A percentile compares a stretch with the other conserved stretches of the same genome.
phyloP scores from a whole-genome alignment of 2,888 invertebrate species.

The Pyralis farinalis region DNA sequence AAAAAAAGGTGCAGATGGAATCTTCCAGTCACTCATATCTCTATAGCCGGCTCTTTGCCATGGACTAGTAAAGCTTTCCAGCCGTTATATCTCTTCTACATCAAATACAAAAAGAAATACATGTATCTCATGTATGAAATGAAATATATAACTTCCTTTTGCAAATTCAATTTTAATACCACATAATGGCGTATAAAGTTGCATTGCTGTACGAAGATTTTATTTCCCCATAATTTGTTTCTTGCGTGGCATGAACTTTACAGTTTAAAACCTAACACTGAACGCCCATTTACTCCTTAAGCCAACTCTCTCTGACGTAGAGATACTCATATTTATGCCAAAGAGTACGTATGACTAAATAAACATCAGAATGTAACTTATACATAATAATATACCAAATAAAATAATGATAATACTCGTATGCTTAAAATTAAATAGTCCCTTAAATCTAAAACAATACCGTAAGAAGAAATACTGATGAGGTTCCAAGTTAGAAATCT shows the following conservation, averaged over 20 bases:
- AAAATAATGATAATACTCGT: too few species aligned
- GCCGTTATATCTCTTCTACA: too few species aligned
- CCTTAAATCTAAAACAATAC: too few species aligned
- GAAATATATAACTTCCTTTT: background rate
- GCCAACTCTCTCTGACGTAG: slow-evolving; percentile 50
- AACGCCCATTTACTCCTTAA: slow-evolving; percentile 63
- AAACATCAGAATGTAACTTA: slow-evolving; percentile 7
- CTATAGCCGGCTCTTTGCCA: too few species aligned
- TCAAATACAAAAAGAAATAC: too few species aligned
- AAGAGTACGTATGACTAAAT: slow-evolving; percentile 32
- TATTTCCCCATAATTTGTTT: slow-evolving; percentile 68
- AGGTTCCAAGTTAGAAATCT: too few species aligned
- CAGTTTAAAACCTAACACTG: slow-evolving; percentile 64
- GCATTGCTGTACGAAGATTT: slow-evolving; percentile 42
- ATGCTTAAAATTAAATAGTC: too few species aligned
- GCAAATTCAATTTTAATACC: slow-evolving; percentile 27
- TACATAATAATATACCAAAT: too few species aligned
- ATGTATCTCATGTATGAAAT: background rate
- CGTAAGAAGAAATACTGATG: too few species aligned
- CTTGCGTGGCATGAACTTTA: slow-evolving; percentile 59
- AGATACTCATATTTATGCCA: slow-evolving; percentile 51
- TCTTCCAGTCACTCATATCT: too few species aligned
- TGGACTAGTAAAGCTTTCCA: too few species aligned
- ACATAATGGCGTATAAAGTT: slow-evolving; percentile 21
- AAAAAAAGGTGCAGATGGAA: too few species aligned